phyloP scores from a whole-genome alignment of 2,113 vertebrate species.

The Pollachius pollachius region DNA sequence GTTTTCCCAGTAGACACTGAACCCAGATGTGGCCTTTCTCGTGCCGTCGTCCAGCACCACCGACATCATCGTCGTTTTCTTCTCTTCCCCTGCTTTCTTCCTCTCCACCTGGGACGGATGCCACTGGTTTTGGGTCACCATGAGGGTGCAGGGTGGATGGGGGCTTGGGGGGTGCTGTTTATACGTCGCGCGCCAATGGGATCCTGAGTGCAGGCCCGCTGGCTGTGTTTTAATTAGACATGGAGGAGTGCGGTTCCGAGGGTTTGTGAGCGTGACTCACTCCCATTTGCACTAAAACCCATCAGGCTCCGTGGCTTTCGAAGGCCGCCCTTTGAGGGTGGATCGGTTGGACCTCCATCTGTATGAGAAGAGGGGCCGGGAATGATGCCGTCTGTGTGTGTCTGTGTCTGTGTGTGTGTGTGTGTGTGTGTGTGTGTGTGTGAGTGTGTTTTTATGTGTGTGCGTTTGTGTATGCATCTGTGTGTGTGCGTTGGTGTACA shows the following conservation, averaged over 20 bases:
- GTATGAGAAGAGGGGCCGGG: conserved; percentile 14
- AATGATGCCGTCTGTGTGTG: conserved; percentile 5
- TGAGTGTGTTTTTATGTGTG: neutral
- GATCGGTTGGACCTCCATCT: conserved; percentile 48
- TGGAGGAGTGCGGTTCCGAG: conserved; percentile 49
- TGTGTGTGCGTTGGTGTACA: no score
- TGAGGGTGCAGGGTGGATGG: no score
- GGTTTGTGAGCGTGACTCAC: conserved; percentile 49
- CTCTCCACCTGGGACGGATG: conserved; percentile 8
- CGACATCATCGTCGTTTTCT: no score
- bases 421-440: conserved; percentile 4
- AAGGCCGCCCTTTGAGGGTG: conserved; percentile 41
- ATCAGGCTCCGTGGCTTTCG: conserved; percentile 44
- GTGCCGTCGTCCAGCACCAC: conserved; percentile 38
- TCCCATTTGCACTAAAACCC: conserved; percentile 41
- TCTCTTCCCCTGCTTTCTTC: conserved; percentile 14
- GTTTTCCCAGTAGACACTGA: conserved; percentile 38
- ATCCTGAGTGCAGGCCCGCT: no score
- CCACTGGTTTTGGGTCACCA: conserved; percentile 52
- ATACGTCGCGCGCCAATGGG: no score
- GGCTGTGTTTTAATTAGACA: conserved; percentile 44
- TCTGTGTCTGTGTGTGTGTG: conserved; percentile 4
- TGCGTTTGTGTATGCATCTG: no score
- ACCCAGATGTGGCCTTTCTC: conserved; percentile 51
- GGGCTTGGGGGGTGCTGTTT: no score